These are phyloP conservation scores for Varanus komodoensis DNA, from an alignment of 2,113 vertebrate genomes.

Conservation along the genomic window DNA sequence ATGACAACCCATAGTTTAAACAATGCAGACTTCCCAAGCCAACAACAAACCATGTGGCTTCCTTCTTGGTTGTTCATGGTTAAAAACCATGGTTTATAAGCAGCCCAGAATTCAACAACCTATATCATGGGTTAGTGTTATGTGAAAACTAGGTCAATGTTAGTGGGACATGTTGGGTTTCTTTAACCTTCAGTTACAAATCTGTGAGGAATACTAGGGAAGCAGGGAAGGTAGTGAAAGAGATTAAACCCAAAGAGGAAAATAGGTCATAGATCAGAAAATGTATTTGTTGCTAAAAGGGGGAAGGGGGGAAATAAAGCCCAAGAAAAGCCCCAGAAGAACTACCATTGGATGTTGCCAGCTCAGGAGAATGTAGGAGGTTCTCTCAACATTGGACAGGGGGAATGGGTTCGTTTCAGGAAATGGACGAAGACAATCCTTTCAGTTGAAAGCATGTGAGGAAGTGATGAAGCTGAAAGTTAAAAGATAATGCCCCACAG, in stretches of 20 bases:
- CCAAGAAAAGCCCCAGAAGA: constrained; percentile 30
- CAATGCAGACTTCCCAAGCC: no score
- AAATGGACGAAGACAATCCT: constrained; percentile 5
- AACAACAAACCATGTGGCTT: no score
- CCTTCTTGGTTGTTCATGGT: no score
- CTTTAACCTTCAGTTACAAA: constrained; percentile 5
- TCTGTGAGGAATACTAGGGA: not conserved
- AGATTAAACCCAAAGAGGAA: not conserved
- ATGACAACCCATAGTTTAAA: no score
- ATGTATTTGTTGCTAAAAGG: not conserved
- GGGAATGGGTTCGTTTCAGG: not conserved
- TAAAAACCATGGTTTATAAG: no score
- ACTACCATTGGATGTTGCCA: constrained; percentile 1
- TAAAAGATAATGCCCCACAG: constrained; percentile 47
- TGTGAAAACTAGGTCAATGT: not conserved
- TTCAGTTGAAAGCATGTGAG: constrained; percentile 5
- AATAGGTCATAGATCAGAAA: constrained; percentile 3
- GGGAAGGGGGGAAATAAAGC: not conserved
- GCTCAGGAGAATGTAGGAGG: constrained; percentile 6
- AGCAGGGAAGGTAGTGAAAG: rapidly evolving
- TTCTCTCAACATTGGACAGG: not conserved
- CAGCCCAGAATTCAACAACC: no score
- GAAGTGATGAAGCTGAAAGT: constrained; percentile 13
- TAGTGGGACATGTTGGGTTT: not conserved
- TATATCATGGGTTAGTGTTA: no score